Evolutionary conservation across 1,140 invertebrate genomes (phyloP), one percentile per base, ranked within the genome.

Genomic region (Oedothorax gibbosus): DNA sequence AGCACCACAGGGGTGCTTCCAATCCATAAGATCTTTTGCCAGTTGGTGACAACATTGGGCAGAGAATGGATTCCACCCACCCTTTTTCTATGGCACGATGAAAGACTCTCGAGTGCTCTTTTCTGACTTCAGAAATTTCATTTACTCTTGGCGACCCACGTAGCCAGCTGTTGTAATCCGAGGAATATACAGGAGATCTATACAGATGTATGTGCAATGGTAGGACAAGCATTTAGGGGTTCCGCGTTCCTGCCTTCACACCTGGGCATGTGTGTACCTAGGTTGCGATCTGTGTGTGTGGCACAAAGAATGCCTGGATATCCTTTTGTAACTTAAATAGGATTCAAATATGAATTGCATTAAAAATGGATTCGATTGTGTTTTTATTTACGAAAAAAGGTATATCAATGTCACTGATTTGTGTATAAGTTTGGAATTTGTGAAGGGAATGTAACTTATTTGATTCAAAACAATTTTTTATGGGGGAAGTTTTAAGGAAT

Each of bases 71-170:
- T 53, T 62, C 77, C 65, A 9, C 54, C 4, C 10, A 20, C 80
- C 57, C 21, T 69, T 57, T 35, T 57, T 20, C 35, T 35, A 10
- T 57, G 81, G 71, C 56, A 73, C 80, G 80, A 82, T 73, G 56
- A 82, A 82, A 82, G 50, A 69, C 56, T 84, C 49, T 84, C 10
- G 57, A 84, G 81, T 84, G 56, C 71, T 49, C 72, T 84, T 76
- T 65, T 54, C 81, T 84, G 81, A 84, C 81, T 84, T 68, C 8
- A 20, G 11, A 73, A 75, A 76, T 66, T 75, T 84, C 81, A 84
- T 84, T 84, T 84, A 75, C 71, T 35, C 35, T 35, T 35, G 35
- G 35, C 76, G 71, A 84, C 12, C 49, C 81, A 68, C 21, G 14
- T 21, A n/a, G 53, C 49, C 81, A 84, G 81, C 81, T 84, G 81